These are phyloP conservation scores for Coreoperca whiteheadi DNA, from an alignment of 2,113 vertebrate genomes.

Conservation along the genomic window DNA sequence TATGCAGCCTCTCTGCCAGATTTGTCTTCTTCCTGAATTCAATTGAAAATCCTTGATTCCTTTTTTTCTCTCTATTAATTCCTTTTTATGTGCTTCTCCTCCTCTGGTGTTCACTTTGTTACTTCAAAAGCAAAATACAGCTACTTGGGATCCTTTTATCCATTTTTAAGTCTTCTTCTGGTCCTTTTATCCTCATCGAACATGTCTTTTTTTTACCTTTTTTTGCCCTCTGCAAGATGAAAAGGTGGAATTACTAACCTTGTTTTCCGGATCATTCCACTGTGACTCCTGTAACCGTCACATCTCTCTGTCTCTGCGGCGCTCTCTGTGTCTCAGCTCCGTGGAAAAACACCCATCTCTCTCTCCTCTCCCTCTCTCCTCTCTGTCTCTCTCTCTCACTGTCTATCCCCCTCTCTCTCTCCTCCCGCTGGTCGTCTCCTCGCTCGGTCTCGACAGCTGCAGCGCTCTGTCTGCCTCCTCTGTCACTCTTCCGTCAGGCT, in stretches of 20 bases:
- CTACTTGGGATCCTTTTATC: constrained; percentile 1
- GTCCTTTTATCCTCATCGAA: constrained; percentile 25
- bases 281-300: constrained; percentile 55
- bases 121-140: constrained; percentile 42
- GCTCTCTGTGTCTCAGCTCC: constrained; percentile 68
- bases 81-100: background rate
- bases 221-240: constrained; percentile 24
- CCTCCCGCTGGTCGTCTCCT: constrained; percentile 54
- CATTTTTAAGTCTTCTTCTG: constrained; percentile 9
- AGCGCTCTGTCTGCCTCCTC: constrained; percentile 75
- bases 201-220: background rate
- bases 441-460: constrained; percentile 77
- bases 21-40: constrained; percentile 3
- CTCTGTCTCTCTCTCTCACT: constrained; percentile 41
- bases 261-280: constrained; percentile 73
- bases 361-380: constrained; percentile 33
- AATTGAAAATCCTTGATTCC: background rate
- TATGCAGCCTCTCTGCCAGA: constrained; percentile 8
- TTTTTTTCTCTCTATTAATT: background rate
- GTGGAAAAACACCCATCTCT: constrained; percentile 77
- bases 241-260: constrained; percentile 77
- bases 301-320: constrained; percentile 64
- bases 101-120: constrained; percentile 29
- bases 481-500: constrained; percentile 75
- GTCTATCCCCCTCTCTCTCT: constrained; percentile 49